Evolutionary conservation across 2,888 invertebrate species (phyloP).

Genomic region (Eupithecia insigniata): DNA sequence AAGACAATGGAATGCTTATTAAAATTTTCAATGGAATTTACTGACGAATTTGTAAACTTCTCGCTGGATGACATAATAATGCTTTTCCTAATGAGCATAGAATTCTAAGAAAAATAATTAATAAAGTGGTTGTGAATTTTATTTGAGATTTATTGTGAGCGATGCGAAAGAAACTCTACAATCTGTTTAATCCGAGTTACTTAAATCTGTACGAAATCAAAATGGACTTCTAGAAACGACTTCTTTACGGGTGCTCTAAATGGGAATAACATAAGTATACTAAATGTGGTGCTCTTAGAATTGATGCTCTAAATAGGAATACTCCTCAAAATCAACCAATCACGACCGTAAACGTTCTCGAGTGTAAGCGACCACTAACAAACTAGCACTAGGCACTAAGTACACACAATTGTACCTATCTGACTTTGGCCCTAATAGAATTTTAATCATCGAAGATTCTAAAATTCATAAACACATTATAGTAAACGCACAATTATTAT

Average conservation of each 20-base stretch:
- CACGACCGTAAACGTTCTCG: neutral
- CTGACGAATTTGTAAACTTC: neutral
- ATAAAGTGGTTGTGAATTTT: neutral
- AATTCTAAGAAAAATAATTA: neutral
- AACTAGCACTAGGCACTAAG: neutral
- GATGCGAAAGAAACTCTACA: neutral
- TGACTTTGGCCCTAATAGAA: neutral
- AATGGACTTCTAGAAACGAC: neutral
- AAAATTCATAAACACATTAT: neutral
- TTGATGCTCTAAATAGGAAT: no score
- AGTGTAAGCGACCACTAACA: neutral
- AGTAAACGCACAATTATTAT: constrained; percentile 17
- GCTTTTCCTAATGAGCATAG: neutral
- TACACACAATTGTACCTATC: neutral
- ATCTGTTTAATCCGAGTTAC: neutral
- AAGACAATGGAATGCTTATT: neutral
- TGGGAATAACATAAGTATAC: no score
- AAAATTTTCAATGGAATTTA: neutral
- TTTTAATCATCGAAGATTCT: neutral
- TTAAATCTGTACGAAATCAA: neutral
- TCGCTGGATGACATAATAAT: neutral
- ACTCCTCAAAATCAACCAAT: neutral
- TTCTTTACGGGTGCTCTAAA: no score
- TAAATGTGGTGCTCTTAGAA: no score
- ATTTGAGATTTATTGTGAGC: no score